Conservation (phyloP, 2,113 vertebrate species). For the Tragelaphus strepsiceros region DNA sequence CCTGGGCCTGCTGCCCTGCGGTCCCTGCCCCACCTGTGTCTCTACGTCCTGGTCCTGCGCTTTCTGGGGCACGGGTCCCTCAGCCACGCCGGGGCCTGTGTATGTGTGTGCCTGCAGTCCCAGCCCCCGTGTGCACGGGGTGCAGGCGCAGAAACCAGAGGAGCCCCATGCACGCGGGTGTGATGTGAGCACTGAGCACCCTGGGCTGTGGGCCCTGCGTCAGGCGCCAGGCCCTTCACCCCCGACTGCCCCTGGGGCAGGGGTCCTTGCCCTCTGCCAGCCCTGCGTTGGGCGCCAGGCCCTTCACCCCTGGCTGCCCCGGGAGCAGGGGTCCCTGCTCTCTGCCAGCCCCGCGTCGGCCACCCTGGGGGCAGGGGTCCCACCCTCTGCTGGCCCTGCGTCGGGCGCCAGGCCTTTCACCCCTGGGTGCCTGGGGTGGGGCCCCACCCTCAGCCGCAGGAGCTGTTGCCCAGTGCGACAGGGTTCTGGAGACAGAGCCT, state of each 20-base stretch:
- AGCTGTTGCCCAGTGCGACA: fast-evolving
- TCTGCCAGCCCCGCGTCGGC: too few species aligned
- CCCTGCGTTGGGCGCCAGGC: not conserved
- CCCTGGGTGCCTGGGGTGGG: not conserved
- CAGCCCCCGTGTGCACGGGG: not conserved
- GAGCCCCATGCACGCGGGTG: too few species aligned
- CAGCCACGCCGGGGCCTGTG: not conserved
- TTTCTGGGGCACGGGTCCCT: not conserved
- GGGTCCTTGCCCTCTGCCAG: not conserved
- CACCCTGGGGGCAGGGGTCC: not conserved
- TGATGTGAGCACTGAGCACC: not conserved
- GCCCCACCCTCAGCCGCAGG: not conserved
- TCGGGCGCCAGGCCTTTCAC: not conserved
- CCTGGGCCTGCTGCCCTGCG: not conserved
- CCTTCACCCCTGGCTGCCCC: not conserved
- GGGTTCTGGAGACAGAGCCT: not conserved
- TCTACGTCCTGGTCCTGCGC: not conserved
- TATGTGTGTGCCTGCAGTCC: not conserved
- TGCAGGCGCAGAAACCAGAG: not conserved
- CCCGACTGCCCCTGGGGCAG: not conserved
- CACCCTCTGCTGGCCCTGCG: not conserved
- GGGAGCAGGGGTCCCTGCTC: not conserved
- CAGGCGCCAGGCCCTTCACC: not conserved
- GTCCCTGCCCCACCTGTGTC: not conserved
- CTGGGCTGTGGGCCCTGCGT: not conserved